Evolutionary conservation across 2,113 vertebrate genomes (phyloP).

Genomic region (Pituophis catenifer): DNA sequence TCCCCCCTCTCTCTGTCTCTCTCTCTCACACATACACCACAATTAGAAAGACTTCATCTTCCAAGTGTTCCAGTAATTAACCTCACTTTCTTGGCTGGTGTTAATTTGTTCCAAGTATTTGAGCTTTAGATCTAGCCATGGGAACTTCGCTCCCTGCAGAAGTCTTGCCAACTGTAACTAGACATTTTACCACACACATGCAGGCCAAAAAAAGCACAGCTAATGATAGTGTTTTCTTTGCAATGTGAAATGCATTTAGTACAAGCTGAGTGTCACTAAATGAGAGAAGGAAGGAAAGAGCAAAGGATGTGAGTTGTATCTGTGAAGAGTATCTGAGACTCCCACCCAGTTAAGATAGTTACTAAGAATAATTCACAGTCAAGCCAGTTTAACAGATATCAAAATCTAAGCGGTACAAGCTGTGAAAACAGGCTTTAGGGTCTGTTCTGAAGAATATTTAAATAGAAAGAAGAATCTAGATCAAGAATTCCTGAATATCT

Average conservation of each 20-base stretch:
- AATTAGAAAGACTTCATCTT: slow-evolving; percentile 43
- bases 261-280: slow-evolving; percentile 12
- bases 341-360: not conserved
- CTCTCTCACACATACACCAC: not conserved
- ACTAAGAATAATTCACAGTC: fast-evolving
- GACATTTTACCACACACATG: slow-evolving; percentile 70
- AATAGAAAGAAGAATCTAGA: slow-evolving; percentile 25
- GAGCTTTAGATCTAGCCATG: slow-evolving; percentile 68
- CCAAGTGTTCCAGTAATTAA: slow-evolving; percentile 48
- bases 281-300: slow-evolving; percentile 20
- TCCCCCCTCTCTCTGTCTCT: not conserved
- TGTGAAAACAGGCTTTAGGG: slow-evolving; percentile 39
- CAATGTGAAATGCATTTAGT: slow-evolving; percentile 49
- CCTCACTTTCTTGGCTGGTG: slow-evolving; percentile 67
- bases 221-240: slow-evolving; percentile 50
- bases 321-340: not conserved
- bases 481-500: not conserved
- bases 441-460: slow-evolving; percentile 30
- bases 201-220: slow-evolving; percentile 57
- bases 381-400: not conserved
- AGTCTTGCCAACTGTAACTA: slow-evolving; percentile 68
- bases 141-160: slow-evolving; percentile 61
- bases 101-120: slow-evolving; percentile 70
- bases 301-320: not conserved
- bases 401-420: slow-evolving; percentile 11